Base-by-base conservation (phyloP, 2,797 vertebrate genomes). In the Cirrhinus molitorella region DNA sequence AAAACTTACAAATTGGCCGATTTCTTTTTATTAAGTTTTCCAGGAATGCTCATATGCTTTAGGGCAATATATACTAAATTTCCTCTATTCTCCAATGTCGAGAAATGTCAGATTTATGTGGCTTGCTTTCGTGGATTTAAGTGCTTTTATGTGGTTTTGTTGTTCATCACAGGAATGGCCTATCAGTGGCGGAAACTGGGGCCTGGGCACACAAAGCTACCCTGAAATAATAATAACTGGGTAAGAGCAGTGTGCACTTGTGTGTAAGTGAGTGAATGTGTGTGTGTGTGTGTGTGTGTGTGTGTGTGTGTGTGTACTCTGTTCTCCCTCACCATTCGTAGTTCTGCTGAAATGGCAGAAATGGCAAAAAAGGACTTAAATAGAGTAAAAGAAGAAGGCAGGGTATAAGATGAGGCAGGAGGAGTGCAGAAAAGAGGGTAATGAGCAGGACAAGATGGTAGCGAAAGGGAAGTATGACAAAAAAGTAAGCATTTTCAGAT, bases 161-260 rank as follows among this genome's bases (percentile, higher is more conserved):
- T 90, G 88, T 79, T 88, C 93, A 61, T 94, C 91, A 75, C 87
- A 99, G 98, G 98, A 99, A 92, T 99, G 98, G 98, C 98, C 98
- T 83, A 95, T 99, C 93, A 97, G 96, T 92, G 98, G 98, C 87
- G 98, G 98, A 90, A 99, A 98, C 94, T 99, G 98, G 98, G 98
- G 98, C 92, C 94, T 98, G 91, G 96, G 97, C 92, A 96, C 97
- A 90, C 98, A 98, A 82, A 99, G 98, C 94, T 99, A 99, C 93
- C 96, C 98, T 89, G 98, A 99, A 95, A 99, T 99, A 94, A 99
- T 99, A 94, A 97, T 99, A 93, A 99, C 98, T 79, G 98, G 98
- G 98, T 99, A 95, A 96, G 87, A 81, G 5, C 80, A 25, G 21
- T 80, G 37, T 28, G 21, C 61, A 8, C 66, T 40, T 63, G 55